phyloP scores from a whole-genome alignment of 2,888 invertebrate genomes.

The Eristalinus sepulchralis region DNA sequence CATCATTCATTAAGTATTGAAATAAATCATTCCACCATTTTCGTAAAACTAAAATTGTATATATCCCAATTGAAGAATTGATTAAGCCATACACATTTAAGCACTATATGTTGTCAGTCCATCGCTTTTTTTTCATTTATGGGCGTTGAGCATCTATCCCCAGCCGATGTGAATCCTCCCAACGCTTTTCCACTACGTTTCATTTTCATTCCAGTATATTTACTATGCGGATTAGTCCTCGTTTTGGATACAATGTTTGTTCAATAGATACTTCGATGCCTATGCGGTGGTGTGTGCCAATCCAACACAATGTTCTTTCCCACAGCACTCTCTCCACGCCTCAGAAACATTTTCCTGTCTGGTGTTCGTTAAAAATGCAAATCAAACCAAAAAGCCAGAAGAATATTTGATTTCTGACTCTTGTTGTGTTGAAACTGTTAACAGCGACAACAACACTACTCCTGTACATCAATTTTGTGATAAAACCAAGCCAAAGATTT shows the following conservation, averaged over 20 bases:
- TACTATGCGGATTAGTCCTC: constrained; percentile 59
- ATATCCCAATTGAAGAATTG: constrained; percentile 65
- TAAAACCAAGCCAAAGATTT: constrained; percentile 4
- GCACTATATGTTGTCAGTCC: background rate
- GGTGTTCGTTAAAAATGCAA: constrained; percentile 69
- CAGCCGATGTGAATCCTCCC: background rate
- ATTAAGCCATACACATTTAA: constrained; percentile 23
- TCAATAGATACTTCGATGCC: constrained; percentile 58
- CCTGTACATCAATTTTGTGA: background rate
- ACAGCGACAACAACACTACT: constrained; percentile 9
- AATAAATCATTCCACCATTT: constrained; percentile 42
- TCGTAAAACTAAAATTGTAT: constrained; percentile 58
- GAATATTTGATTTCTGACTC: constrained; percentile 68
- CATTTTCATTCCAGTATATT: constrained; percentile 49
- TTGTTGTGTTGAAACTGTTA: constrained; percentile 24
- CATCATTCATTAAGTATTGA: constrained; percentile 60
- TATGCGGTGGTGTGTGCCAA: background rate
- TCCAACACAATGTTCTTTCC: background rate
- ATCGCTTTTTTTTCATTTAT: constrained; percentile 34
- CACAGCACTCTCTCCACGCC: constrained; percentile 2
- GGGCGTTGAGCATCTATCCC: constrained; percentile 4
- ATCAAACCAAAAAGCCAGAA: constrained; percentile 70
- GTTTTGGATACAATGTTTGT: constrained; percentile 55
- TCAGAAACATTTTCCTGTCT: constrained; percentile 12
- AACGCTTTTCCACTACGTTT: constrained; percentile 20